A percentile compares a stretch with the other conserved stretches of the same genome.
Evolutionary conservation across 2,113 vertebrate species (phyloP).

Genomic region (Triplophysa rosa): DNA sequence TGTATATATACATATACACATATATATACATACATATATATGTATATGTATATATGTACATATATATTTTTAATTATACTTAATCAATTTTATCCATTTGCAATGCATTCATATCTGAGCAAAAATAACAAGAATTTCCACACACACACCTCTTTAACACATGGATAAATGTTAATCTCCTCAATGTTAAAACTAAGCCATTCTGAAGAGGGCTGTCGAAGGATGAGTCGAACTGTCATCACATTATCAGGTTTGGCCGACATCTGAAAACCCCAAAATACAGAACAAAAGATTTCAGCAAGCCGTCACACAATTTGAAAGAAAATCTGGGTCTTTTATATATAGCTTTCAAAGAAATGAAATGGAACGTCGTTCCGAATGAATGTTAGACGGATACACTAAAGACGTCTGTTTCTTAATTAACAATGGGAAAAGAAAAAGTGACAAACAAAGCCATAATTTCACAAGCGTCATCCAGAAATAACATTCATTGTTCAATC

Average conservation of each 20-base stretch:
- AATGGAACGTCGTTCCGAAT: not conserved
- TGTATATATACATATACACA: too few relatives aligned
- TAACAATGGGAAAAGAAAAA: not conserved
- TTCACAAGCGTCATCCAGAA: not conserved
- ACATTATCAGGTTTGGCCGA: slow-evolving; percentile 80
- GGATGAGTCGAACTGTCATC: slow-evolving; percentile 81
- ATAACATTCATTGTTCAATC: not conserved
- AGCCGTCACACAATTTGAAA: slow-evolving; percentile 6
- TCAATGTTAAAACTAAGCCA: slow-evolving; percentile 88
- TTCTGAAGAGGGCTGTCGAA: slow-evolving; percentile 87
- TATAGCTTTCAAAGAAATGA: not conserved
- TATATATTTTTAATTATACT: too few relatives aligned
- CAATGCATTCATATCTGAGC: not conserved
- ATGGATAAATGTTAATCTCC: slow-evolving; percentile 80
- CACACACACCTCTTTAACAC: slow-evolving; percentile 72
- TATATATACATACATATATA: too few relatives aligned
- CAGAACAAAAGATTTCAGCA: not conserved
- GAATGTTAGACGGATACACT: not conserved
- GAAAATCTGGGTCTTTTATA: slow-evolving; percentile 8
- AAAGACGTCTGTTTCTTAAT: not conserved
- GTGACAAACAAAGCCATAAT: not conserved
- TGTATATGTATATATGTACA: too few relatives aligned
- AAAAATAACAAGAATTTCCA: not conserved
- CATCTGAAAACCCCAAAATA: slow-evolving; percentile 76
- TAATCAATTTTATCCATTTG: too few relatives aligned